Base-by-base conservation (phyloP, 2,797 vertebrate species). In the Sylvia borin region DNA sequence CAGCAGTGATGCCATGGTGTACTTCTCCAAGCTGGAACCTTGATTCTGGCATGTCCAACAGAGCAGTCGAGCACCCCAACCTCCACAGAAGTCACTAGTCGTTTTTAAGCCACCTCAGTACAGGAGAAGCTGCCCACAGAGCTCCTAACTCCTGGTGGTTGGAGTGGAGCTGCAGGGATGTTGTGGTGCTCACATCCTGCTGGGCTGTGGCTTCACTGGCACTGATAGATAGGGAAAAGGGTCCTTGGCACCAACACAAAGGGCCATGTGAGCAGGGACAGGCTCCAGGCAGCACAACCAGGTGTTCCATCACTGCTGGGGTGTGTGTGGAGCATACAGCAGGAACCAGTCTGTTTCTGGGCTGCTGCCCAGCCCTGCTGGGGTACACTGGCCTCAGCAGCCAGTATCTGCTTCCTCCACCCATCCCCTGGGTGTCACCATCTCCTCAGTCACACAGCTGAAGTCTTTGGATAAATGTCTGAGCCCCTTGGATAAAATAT, bases 261-360 rank as follows among this genome's bases (percentile, higher is more conserved):
- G 70, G 42, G 53, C 72, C 0, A 1, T 0, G 15, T 0, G 22
- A 74, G 70, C 38, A 47, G 61, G 42, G 81, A 16, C n/a, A 19
- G 70, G 34, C 31, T 74, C 48, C 3, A 5, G 16, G 43, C n/a
- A 45, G 14, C 47, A 31, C 36, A 26, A 2, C 0, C 2, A n/a
- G 40, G 25, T 10, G 34, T 20, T n/a, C 38, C 22, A n/a, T 22
- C 40, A 8, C 24, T 20, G 64, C 60, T 85, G 40, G 15, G 26
- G 36, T 51, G 84, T 7, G 2, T 0, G 7, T 0, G 51, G 61
- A 1, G 19, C 65, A 26, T 16, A 2, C 34, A 62, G 43, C 15
- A 17, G 5, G 32, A 65, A 9, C 51, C 24, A 21, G 20, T 1
- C 24, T 8, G 36, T 8, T 36, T 36, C 36, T 36, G 36, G 36